Base-by-base conservation (phyloP, 2,113 vertebrate species). In the Entelurus aequoreus region DNA sequence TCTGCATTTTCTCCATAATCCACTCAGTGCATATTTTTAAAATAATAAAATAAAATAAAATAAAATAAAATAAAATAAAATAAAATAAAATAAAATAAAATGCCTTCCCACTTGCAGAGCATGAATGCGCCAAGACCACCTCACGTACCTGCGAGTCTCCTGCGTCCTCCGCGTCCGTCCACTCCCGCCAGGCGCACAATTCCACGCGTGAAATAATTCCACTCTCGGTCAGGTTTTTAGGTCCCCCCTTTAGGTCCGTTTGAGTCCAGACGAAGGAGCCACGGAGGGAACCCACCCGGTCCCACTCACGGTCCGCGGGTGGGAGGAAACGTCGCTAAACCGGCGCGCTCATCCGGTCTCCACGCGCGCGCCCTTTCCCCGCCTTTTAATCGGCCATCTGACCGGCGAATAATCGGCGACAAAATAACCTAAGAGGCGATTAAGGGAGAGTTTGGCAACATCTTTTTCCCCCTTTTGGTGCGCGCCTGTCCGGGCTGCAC, bases 121-220 rank as follows among this genome's bases (percentile, higher is more conserved):
- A n/a, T 10, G 46, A 44, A 12, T 57, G 55, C 55, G 40, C 40
- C 46, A 57, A 46, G 59, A 60, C 75, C 49, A 62, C 63, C 48
- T 64, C 16, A 62, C 59, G 38, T 62, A 86, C 84, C 84, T 88
- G 82, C 8, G 76, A 71, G 68, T 64, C 54, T 69, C 49, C 42
- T 59, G 48, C 48, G 58, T 63, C 70, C 68, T 63, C 52, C 72
- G 64, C 68, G 54, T 38, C 59, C 63, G 35, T 54, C 48, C 57
- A 65, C 16, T 38, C 38, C 54, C 66, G 14, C 19, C 64, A 79
- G 63, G 57, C 51, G 67, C 59, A 71, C n/a, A 74, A 72, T 71
- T 76, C 76, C 62, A 64, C 47, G 42, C 58, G 52, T 74, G 50
- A 71, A 82, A 79, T 79, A 84, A 79, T 85, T 68, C 76, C 62